Evolutionary conservation across 2,888 invertebrate genomes (phyloP).

Genomic region (Apeira syringaria): DNA sequence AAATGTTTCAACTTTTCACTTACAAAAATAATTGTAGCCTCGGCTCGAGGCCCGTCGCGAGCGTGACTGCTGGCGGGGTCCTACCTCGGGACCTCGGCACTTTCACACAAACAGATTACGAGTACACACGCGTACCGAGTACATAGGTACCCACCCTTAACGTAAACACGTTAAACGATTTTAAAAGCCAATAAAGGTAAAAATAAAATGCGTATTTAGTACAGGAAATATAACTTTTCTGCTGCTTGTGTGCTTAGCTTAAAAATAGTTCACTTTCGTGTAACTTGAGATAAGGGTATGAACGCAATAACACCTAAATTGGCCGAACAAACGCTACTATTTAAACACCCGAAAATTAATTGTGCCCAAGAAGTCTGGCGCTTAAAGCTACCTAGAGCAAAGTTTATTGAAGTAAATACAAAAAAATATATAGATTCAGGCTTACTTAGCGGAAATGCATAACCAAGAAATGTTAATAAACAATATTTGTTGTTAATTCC

Average conservation of each 20-base stretch:
- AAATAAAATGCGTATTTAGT: too few species aligned
- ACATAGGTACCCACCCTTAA: too few species aligned
- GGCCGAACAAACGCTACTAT: conserved; percentile 26
- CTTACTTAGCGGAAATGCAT: too few species aligned
- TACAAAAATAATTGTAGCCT: conserved; percentile 1
- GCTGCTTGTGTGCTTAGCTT: too few species aligned
- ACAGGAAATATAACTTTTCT: too few species aligned
- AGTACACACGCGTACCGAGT: background rate
- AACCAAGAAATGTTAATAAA: too few species aligned
- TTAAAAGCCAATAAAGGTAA: background rate
- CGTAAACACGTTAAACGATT: background rate
- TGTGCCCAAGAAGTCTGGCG: conserved; percentile 15
- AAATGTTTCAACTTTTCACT: conserved; percentile 9
- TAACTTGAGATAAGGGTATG: conserved; percentile 16
- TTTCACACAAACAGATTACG: conserved; percentile 3
- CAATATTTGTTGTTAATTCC: too few species aligned
- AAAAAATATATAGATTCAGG: too few species aligned
- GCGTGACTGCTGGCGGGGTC: conserved; percentile 8
- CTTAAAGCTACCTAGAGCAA: conserved; percentile 7
- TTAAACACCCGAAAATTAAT: conserved; percentile 28
- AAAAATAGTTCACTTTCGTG: conserved; percentile 11
- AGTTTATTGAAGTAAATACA: conserved; percentile 18
- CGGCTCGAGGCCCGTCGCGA: conserved; percentile 4
- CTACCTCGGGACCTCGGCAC: conserved; percentile 2
- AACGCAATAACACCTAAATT: conserved; percentile 19